Evolutionary conservation across 2,888 invertebrate genomes (phyloP).

Genomic region (Drosophila tripunctata): DNA sequence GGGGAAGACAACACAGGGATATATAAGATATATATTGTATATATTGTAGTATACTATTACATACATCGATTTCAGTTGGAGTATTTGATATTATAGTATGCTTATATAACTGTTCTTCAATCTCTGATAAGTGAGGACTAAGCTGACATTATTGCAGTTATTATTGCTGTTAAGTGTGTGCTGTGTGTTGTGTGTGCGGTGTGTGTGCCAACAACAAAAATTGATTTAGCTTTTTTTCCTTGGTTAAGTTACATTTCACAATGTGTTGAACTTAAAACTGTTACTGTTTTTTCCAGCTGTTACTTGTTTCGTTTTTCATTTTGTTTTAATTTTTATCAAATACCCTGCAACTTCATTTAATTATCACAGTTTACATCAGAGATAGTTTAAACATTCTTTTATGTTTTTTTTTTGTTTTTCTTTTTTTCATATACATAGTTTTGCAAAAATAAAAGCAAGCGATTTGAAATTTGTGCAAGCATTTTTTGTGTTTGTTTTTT

Average conservation of each 20-base stretch:
- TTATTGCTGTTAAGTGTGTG: slow-evolving; percentile 52
- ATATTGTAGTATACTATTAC: slow-evolving; percentile 8
- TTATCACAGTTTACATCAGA: slow-evolving; percentile 83
- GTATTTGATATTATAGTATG: slow-evolving; percentile 9
- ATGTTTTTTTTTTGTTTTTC: background rate
- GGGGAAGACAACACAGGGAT: slow-evolving; percentile 51
- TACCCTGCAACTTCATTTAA: slow-evolving; percentile 84
- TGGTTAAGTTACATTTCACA: slow-evolving; percentile 54
- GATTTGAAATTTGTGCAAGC: slow-evolving; percentile 78
- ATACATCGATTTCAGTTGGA: slow-evolving; percentile 44
- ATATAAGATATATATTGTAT: slow-evolving; percentile 29
- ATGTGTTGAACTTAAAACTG: slow-evolving; percentile 59
- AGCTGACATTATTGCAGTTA: slow-evolving; percentile 54
- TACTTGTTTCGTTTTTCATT: slow-evolving; percentile 57
- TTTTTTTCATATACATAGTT: slow-evolving; percentile 35
- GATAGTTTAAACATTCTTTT: slow-evolving; percentile 77
- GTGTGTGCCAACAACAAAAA: slow-evolving; percentile 33
- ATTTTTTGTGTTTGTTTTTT: slow-evolving; percentile 36
- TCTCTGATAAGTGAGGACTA: slow-evolving; percentile 24
- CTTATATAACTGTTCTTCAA: too few relatives aligned
- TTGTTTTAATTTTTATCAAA: slow-evolving; percentile 70
- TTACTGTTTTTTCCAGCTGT: too few relatives aligned
- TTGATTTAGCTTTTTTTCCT: slow-evolving; percentile 15
- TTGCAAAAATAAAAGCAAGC: slow-evolving; percentile 71
- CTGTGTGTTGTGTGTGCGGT: slow-evolving; percentile 4